Evolutionary conservation across 2,113 vertebrate genomes (phyloP).

Genomic region (Phoenicopterus ruber): DNA sequence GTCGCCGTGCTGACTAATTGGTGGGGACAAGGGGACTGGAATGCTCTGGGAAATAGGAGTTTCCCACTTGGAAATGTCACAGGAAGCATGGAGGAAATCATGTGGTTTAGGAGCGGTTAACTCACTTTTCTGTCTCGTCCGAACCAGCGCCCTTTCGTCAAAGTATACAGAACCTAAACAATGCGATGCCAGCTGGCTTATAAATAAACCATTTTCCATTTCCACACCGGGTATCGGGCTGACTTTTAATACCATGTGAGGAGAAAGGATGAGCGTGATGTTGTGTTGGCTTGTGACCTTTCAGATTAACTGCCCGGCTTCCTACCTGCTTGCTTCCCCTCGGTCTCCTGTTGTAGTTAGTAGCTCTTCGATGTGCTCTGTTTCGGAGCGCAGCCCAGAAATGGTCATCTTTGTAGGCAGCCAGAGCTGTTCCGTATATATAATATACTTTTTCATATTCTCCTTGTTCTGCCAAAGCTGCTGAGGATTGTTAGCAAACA

Average conservation of each 20-base stretch:
- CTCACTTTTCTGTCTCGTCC: background rate
- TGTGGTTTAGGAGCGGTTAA: background rate
- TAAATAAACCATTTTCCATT: constrained; percentile 24
- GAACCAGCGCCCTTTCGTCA: background rate
- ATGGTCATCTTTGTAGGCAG: background rate
- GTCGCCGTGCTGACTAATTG: background rate
- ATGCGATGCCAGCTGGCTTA: constrained; percentile 4
- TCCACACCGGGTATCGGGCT: background rate
- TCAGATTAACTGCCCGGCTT: background rate
- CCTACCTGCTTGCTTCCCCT: background rate
- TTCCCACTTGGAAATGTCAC: constrained; percentile 54
- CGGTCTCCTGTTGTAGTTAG: accelerated
- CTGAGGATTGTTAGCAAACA: background rate
- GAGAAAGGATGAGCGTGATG: background rate
- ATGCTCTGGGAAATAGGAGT: constrained; percentile 52
- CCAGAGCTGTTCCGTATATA: background rate
- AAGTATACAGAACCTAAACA: background rate
- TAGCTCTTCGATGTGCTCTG: background rate
- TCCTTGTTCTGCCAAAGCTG: background rate
- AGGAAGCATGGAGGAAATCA: constrained; percentile 41
- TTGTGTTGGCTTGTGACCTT: background rate
- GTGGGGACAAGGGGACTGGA: background rate
- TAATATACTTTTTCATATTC: background rate
- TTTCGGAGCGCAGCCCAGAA: background rate
- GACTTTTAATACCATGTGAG: background rate